These are phyloP conservation scores for Euplexia lucipara DNA, from an alignment of 2,888 invertebrate genomes.

Conservation along the genomic window DNA sequence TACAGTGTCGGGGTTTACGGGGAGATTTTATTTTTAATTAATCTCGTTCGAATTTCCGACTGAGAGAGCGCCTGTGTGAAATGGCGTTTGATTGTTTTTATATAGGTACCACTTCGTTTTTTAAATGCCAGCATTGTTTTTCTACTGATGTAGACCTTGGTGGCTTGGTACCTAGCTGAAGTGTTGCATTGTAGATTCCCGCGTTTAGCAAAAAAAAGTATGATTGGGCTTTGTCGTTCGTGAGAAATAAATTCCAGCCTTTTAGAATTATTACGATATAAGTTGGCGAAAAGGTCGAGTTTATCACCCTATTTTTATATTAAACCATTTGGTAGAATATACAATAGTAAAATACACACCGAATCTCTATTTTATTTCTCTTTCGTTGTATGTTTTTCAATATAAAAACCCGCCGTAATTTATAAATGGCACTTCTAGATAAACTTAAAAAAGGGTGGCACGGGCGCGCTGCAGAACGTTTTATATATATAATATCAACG, in stretches of 20 bases:
- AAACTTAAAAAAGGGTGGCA: background rate
- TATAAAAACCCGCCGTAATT: conserved; percentile 9
- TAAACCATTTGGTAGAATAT: background rate
- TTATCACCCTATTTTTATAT: background rate
- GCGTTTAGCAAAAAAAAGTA: background rate
- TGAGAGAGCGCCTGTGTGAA: conserved; percentile 65
- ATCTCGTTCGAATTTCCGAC: conserved; percentile 70
- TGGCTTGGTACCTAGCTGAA: too few relatives aligned
- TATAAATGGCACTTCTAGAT: background rate
- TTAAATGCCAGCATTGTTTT: conserved; percentile 20
- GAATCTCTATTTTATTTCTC: background rate
- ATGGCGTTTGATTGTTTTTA: conserved; percentile 71
- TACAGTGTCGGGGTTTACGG: conserved; percentile 70
- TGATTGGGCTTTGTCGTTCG: background rate
- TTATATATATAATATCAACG: background rate
- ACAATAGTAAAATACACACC: background rate
- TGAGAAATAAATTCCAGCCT: background rate
- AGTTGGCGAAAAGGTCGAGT: background rate
- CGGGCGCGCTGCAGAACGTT: background rate
- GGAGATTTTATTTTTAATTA: conserved; percentile 84
- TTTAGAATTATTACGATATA: background rate
- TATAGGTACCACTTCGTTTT: conserved; percentile 38
- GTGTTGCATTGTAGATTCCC: conserved; percentile 4
- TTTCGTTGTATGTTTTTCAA: background rate
- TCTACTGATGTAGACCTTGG: conserved; percentile 5